Conservation (phyloP, 2,888 invertebrate genomes). For the Colletes collaris region DNA sequence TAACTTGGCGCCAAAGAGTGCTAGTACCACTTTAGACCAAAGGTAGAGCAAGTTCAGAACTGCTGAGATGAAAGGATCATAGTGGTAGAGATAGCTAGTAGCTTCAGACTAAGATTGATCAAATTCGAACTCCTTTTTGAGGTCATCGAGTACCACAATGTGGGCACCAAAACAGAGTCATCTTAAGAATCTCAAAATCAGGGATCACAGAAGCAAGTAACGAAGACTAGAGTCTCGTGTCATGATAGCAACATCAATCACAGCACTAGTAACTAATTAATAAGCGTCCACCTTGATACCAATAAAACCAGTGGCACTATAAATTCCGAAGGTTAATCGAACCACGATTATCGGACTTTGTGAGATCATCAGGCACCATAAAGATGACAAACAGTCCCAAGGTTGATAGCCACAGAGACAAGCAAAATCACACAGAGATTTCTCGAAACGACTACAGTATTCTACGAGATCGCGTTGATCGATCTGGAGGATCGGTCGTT, state of each 20-base stretch:
- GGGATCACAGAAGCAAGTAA: neutral
- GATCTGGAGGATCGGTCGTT: slow-evolving; percentile 4
- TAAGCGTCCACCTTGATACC: neutral
- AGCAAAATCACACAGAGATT: no score
- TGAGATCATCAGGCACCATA: neutral
- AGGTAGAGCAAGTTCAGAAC: no score
- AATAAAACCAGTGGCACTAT: neutral
- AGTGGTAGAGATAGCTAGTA: no score
- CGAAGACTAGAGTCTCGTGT: neutral
- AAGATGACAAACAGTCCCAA: neutral
- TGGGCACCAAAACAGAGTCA: neutral
- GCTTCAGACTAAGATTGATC: no score
- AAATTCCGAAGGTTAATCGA: neutral
- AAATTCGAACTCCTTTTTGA: no score
- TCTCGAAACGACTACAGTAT: no score
- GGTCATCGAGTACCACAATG: neutral
- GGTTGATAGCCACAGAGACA: no score
- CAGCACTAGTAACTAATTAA: no score
- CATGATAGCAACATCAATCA: no score
- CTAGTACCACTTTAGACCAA: no score
- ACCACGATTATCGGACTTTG: neutral
- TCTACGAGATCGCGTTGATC: slow-evolving; percentile 3
- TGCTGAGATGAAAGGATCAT: no score
- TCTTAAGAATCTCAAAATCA: neutral
- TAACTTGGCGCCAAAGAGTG: no score